Percentiles rank a stretch among this genome's conserved stretches.
Conservation (phyloP, 2,888 invertebrate species). For the Acleris emargana region DNA sequence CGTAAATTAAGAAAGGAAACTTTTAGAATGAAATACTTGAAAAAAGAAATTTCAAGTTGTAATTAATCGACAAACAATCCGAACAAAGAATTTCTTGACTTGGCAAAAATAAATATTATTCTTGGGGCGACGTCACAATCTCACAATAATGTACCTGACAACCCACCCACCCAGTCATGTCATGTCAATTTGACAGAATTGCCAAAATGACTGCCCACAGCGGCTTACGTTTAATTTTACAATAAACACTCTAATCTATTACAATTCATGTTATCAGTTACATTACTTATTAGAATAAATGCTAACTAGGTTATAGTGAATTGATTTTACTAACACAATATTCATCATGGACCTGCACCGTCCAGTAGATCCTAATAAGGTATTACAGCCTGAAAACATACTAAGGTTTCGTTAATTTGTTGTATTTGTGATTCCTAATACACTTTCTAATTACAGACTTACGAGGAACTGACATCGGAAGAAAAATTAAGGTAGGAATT, state of each 20-base stretch:
- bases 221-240: slow-evolving; percentile 36
- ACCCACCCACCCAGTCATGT: slow-evolving; percentile 1
- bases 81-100: no score
- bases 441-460: slow-evolving; percentile 82
- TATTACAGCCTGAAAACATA: slow-evolving; percentile 44
- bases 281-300: slow-evolving; percentile 44
- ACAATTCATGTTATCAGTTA: slow-evolving; percentile 29
- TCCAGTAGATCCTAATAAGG: slow-evolving; percentile 79
- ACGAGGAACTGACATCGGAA: slow-evolving; percentile 89
- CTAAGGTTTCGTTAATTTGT: slow-evolving; percentile 38
- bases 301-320: slow-evolving; percentile 31
- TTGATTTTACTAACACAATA: slow-evolving; percentile 22
- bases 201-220: slow-evolving; percentile 41
- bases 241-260: slow-evolving; percentile 23
- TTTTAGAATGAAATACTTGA: no score
- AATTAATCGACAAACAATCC: no score
- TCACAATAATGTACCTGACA: slow-evolving; percentile 20
- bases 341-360: slow-evolving; percentile 74
- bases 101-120: no score
- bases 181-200: slow-evolving; percentile 41
- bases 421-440: slow-evolving; percentile 37
- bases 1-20: no score
- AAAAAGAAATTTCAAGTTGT: no score
- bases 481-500: slow-evolving; percentile 87
- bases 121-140: no score